Conservation (phyloP, 2,113 vertebrate species). For the Vombatus ursinus region DNA sequence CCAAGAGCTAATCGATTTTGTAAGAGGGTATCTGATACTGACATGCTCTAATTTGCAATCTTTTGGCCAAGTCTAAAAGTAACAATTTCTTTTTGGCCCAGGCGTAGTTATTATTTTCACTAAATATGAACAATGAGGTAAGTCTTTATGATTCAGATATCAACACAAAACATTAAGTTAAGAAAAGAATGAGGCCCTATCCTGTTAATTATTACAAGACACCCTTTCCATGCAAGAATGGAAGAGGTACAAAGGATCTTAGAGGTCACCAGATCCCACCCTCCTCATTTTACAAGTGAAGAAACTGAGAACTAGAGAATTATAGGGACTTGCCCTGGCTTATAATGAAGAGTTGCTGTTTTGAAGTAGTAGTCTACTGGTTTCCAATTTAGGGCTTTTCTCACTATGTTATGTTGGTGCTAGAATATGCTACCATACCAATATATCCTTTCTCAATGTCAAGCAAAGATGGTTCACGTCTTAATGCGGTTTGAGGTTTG, state of each 20-base stretch:
- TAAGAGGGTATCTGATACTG: background rate
- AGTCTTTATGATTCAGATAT: background rate
- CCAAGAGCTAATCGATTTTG: background rate
- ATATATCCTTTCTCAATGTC: background rate
- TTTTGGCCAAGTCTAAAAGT: constrained; percentile 19
- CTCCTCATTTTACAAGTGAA: background rate
- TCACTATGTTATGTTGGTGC: background rate
- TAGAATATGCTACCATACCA: background rate
- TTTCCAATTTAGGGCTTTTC: background rate
- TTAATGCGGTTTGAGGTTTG: background rate
- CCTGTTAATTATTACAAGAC: too few species aligned
- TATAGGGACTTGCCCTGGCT: background rate
- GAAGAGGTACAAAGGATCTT: background rate
- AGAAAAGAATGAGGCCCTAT: background rate
- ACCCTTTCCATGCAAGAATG: background rate
- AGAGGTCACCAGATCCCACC: background rate
- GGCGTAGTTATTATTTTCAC: background rate
- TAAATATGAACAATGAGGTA: background rate
- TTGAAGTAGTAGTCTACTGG: background rate
- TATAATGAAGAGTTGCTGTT: background rate
- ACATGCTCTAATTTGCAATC: background rate
- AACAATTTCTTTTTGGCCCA: background rate
- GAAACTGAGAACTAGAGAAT: background rate
- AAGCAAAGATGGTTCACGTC: background rate
- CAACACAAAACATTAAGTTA: background rate